Conservation (phyloP, 2,113 vertebrate genomes). For the Pollachius pollachius region DNA sequence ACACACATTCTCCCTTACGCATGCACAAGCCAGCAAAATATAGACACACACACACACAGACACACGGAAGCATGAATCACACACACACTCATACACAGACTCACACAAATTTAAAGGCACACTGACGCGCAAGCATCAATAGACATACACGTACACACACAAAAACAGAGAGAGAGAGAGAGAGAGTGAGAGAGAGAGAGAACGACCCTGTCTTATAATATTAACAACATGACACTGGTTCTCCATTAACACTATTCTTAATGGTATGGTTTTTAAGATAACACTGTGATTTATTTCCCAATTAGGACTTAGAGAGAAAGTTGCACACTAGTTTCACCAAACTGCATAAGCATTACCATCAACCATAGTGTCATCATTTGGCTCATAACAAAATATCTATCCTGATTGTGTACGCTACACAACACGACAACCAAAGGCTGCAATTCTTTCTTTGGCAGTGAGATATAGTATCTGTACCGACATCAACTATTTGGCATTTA, state of each 20-base stretch:
- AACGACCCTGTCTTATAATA: conserved; percentile 8
- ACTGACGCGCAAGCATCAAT: conserved; percentile 17
- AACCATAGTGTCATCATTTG: conserved; percentile 27
- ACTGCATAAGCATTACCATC: conserved; percentile 57
- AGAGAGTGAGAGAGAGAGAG: too few relatives aligned
- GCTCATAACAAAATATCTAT: conserved; percentile 14
- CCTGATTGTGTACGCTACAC: neutral
- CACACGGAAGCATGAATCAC: neutral
- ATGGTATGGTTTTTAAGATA: conserved; percentile 45
- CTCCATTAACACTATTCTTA: conserved; percentile 42
- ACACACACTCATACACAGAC: too few relatives aligned
- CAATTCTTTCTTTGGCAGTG: too few relatives aligned
- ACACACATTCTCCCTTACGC: neutral
- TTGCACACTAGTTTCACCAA: conserved; percentile 44
- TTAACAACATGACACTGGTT: conserved; percentile 43
- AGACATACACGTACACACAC: conserved; percentile 13
- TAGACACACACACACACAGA: neutral
- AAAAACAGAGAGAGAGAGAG: neutral
- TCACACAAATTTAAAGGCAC: neutral
- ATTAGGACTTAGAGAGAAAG: conserved; percentile 59
- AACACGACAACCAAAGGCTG: too few relatives aligned
- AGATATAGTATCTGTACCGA: conserved; percentile 30
- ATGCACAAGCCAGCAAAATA: too few relatives aligned
- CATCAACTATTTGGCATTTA: conserved; percentile 45
- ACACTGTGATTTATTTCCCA: conserved; percentile 64